phyloP scores from a whole-genome alignment of 2,113 vertebrate species.

The Pachycephala philippinensis region DNA sequence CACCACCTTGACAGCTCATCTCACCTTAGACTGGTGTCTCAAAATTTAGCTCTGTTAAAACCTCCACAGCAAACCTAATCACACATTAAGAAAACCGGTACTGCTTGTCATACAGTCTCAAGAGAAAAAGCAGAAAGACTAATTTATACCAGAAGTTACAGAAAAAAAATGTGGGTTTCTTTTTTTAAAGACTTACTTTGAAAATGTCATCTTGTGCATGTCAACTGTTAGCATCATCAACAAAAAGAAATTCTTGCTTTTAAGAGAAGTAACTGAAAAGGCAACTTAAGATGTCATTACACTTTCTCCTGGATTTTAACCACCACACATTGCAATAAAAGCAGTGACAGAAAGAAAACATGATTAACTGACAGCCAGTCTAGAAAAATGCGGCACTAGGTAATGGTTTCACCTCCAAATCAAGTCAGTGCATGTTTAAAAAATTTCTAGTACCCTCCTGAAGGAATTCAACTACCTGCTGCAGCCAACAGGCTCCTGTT shows the following conservation, averaged over 20 bases:
- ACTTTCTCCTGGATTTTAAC: not conserved
- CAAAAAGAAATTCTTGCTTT: not conserved
- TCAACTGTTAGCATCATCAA: not conserved
- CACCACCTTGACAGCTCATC: not conserved
- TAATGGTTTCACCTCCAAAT: not conserved
- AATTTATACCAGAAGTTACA: not conserved
- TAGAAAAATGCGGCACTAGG: not conserved
- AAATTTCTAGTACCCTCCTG: not conserved
- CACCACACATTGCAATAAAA: not conserved
- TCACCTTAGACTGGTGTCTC: not conserved
- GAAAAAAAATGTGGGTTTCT: not conserved
- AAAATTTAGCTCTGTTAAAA: not conserved
- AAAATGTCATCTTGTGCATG: not conserved
- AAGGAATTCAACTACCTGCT: not conserved
- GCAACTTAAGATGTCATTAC: not conserved
- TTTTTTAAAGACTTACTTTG: not conserved
- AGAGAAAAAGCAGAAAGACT: not conserved
- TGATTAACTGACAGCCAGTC: not conserved
- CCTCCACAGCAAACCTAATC: not conserved
- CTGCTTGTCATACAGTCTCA: not conserved
- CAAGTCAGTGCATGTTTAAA: not conserved
- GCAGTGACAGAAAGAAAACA: not conserved
- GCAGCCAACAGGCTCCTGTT: not conserved
- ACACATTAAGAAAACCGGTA: not conserved
- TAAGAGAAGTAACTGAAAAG: not conserved